These are phyloP conservation scores for Dinoponera quadriceps DNA, from an alignment of 1,140 invertebrate genomes.

Conservation along the genomic window DNA sequence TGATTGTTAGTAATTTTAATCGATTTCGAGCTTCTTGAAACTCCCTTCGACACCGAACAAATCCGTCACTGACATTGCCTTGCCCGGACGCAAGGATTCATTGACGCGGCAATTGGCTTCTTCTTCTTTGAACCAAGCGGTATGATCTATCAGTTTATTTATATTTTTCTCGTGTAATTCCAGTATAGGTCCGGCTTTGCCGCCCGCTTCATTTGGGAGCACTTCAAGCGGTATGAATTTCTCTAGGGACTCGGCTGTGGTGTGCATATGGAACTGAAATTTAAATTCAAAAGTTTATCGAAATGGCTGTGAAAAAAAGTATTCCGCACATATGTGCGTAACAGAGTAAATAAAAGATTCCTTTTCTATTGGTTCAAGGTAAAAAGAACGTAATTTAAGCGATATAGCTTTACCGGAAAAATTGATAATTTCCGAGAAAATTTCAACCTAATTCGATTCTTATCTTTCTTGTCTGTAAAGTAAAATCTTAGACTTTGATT, in stretches of 20 bases:
- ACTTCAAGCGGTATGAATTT: constrained; percentile 82
- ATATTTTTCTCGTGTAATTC: constrained; percentile 73
- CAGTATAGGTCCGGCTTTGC: constrained; percentile 79
- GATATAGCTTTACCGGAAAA: no score
- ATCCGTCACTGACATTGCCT: constrained; percentile 87
- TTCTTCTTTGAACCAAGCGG: constrained; percentile 86
- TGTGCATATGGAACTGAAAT: constrained; percentile 84
- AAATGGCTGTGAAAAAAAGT: no score
- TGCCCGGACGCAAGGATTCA: constrained; percentile 88
- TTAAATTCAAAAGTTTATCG: no score
- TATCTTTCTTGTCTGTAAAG: no score
- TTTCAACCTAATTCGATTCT: no score
- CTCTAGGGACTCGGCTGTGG: constrained; percentile 79
- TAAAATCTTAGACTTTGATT: not conserved
- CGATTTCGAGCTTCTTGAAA: no score
- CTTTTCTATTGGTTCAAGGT: no score
- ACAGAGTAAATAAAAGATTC: no score
- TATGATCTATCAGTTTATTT: constrained; percentile 83
- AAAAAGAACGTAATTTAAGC: no score
- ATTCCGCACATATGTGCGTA: no score
- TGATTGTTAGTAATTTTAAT: constrained; percentile 80
- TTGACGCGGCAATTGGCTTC: constrained; percentile 87
- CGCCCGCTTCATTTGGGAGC: constrained; percentile 87
- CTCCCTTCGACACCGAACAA: constrained; percentile 90
- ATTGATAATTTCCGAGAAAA: no score